Conservation (phyloP, 1,140 invertebrate genomes). For the Lepeophtheirus salmonis region DNA sequence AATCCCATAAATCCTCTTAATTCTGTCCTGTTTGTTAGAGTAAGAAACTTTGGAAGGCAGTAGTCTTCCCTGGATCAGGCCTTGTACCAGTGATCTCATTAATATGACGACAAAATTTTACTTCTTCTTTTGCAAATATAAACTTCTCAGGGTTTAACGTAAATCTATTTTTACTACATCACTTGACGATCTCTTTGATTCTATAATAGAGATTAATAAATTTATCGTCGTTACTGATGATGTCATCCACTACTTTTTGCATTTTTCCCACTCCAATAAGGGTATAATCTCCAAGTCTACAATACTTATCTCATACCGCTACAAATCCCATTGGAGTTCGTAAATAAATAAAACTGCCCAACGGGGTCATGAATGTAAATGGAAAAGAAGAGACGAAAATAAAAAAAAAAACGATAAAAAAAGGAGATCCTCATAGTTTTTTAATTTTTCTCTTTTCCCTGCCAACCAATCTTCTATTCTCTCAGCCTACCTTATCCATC, state of each 20-base stretch:
- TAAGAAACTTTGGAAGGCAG: no score
- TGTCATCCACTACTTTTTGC: conserved; percentile 4
- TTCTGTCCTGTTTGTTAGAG: no score
- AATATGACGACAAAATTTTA: no score
- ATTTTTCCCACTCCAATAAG: background rate
- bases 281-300: background rate
- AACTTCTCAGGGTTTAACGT: no score
- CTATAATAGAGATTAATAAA: background rate
- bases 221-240: background rate
- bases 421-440: background rate
- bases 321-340: background rate
- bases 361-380: background rate
- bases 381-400: conserved; percentile 23
- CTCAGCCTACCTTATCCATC: no score
- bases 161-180: background rate
- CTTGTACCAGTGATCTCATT: no score
- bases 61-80: no score
- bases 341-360: background rate
- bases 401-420: conserved; percentile 21
- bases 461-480: background rate
- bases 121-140: no score
- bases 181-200: background rate
- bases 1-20: no score
- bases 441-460: background rate
- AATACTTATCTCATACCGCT: background rate